phyloP scores from a whole-genome alignment of 2,797 vertebrate species.

The Neoniphon sammara region DNA sequence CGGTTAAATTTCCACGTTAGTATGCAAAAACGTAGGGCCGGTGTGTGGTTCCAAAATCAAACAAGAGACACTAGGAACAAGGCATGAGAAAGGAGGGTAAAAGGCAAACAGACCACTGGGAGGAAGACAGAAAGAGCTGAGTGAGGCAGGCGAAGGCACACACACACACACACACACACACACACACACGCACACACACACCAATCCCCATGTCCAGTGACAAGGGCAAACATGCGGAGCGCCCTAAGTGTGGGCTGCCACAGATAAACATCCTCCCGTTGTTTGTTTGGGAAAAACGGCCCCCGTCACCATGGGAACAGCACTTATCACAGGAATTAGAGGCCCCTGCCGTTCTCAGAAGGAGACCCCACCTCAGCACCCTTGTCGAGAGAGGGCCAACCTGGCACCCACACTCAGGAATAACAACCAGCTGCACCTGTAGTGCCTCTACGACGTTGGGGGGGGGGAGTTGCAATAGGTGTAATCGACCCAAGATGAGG shows the following conservation, averaged over 20 bases:
- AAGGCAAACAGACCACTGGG: slow-evolving; percentile 45
- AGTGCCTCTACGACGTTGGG: slow-evolving; percentile 59
- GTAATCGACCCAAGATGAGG: slow-evolving; percentile 53
- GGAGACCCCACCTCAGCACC: slow-evolving; percentile 83
- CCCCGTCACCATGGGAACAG: slow-evolving; percentile 86
- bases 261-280: slow-evolving; percentile 90
- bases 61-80: slow-evolving; percentile 16
- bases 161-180: too few relatives aligned
- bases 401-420: slow-evolving; percentile 62
- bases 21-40: slow-evolving; percentile 12
- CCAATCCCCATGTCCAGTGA: slow-evolving; percentile 72
- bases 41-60: slow-evolving; percentile 21
- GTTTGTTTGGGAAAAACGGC: slow-evolving; percentile 90
- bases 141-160: slow-evolving; percentile 34
- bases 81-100: slow-evolving; percentile 34
- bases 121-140: slow-evolving; percentile 46
- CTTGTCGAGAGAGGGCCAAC: slow-evolving; percentile 72
- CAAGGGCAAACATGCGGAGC: slow-evolving; percentile 85
- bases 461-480: slow-evolving; percentile 47
- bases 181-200: too few relatives aligned
- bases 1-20: slow-evolving; percentile 1
- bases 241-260: slow-evolving; percentile 83
- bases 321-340: slow-evolving; percentile 91
- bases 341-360: slow-evolving; percentile 85
- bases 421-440: slow-evolving; percentile 76